phyloP scores from a whole-genome alignment of 2,113 vertebrate species.

The Tauraco erythrolophus region DNA sequence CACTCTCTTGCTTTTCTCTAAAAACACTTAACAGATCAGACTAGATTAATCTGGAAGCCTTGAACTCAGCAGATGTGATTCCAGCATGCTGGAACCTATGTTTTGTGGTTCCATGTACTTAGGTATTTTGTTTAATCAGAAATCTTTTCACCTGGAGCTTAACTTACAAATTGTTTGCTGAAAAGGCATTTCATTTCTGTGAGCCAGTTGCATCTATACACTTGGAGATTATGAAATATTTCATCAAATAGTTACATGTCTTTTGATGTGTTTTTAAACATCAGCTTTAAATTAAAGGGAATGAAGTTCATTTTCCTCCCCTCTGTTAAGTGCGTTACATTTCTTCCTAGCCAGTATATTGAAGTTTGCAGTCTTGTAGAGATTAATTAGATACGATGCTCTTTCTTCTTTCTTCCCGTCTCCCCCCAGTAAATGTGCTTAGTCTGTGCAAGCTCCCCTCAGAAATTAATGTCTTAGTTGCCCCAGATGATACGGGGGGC shows the following conservation, averaged over 20 bases:
- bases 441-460: not conserved
- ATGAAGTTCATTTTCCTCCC: not conserved
- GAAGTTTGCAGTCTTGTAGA: not conserved
- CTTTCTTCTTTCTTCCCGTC: not conserved
- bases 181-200: not conserved
- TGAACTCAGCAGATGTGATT: not conserved
- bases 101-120: not conserved
- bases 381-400: not conserved
- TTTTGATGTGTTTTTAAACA: not conserved
- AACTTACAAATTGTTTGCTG: not conserved
- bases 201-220: not conserved
- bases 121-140: not conserved
- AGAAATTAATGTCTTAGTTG: not conserved
- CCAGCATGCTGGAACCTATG: not conserved
- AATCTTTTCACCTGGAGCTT: not conserved
- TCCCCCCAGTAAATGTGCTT: not conserved
- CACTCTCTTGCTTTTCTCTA: not conserved
- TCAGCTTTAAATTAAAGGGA: not conserved
- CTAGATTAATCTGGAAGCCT: not conserved
- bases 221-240: not conserved
- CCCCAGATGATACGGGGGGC: not conserved
- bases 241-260: not conserved
- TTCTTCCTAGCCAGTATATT: not conserved
- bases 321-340: not conserved
- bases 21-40: not conserved